Conservation (phyloP, 2,113 vertebrate genomes). For the Melanostigma gelatinosum region DNA sequence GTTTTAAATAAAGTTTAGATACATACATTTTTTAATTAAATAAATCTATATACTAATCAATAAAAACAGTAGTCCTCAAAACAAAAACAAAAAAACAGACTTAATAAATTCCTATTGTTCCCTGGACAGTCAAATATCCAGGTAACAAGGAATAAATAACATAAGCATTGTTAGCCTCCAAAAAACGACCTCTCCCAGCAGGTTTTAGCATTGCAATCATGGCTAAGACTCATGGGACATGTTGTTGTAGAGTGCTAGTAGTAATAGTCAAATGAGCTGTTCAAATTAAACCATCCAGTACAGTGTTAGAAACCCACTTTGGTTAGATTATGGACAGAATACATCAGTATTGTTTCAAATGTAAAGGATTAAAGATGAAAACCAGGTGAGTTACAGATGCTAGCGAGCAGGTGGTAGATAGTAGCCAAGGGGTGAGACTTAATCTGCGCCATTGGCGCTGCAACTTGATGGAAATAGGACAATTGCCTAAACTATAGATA, state of each 20-base stretch:
- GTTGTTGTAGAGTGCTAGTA: not conserved
- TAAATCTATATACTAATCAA: not conserved
- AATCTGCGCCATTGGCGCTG: not conserved
- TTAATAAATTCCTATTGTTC: no score
- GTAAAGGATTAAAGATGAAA: not conserved
- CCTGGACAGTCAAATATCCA: not conserved
- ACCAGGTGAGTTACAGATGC: not conserved
- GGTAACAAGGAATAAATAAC: no score
- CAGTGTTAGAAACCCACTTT: not conserved
- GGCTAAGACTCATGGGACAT: not conserved
- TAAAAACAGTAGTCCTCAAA: no score
- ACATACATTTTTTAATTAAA: not conserved
- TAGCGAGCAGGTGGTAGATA: not conserved
- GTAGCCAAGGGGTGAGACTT: not conserved
- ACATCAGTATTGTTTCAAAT: not conserved
- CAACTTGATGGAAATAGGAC: not conserved
- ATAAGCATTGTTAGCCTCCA: not conserved
- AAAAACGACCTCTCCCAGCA: conserved; percentile 6
- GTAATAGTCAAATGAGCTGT: not conserved
- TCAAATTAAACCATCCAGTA: not conserved
- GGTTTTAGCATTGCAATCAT: not conserved
- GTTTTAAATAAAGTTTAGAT: not conserved
- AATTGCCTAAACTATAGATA: not conserved
- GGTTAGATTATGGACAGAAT: not conserved
- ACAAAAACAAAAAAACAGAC: no score